phyloP scores from a whole-genome alignment of 2,888 invertebrate species.

The Andrena fulva region DNA sequence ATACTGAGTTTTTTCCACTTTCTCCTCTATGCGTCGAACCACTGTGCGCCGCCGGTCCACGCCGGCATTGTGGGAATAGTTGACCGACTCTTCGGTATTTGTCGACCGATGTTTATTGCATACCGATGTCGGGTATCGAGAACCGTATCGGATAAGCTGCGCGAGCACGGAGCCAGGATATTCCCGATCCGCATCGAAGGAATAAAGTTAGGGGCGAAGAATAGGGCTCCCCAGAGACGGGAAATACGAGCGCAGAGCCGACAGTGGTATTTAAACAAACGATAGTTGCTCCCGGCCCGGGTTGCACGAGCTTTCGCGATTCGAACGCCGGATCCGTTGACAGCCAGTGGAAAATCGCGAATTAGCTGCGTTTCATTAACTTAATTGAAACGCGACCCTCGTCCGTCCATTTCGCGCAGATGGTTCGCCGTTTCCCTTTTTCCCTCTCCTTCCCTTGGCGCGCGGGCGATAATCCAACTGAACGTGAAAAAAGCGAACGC shows the following conservation, averaged over 20 bases:
- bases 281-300: conserved; percentile 20
- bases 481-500: conserved; percentile 17
- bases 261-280: conserved; percentile 25
- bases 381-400: conserved; percentile 60
- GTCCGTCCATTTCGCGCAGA: conserved; percentile 21
- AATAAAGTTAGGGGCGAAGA: conserved; percentile 16
- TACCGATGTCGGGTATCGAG: conserved; percentile 63
- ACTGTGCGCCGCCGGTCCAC: conserved; percentile 56
- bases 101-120: conserved; percentile 74
- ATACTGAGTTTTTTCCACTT: too few species aligned
- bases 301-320: conserved; percentile 26
- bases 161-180: conserved; percentile 8
- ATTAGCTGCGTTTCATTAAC: conserved; percentile 64
- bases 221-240: not conserved
- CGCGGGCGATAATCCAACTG: conserved; percentile 15
- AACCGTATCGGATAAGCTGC: conserved; percentile 46
- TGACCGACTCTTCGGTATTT: conserved; percentile 57
- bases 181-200: conserved; percentile 19
- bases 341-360: conserved; percentile 30
- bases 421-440: not conserved
- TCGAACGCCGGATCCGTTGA: conserved; percentile 32
- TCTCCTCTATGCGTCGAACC: too few species aligned
- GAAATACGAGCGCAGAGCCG: not conserved
- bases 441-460: not conserved
- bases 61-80: conserved; percentile 70